Evolutionary conservation across 2,113 vertebrate species (phyloP).

Genomic region (Danionella cerebrum): DNA sequence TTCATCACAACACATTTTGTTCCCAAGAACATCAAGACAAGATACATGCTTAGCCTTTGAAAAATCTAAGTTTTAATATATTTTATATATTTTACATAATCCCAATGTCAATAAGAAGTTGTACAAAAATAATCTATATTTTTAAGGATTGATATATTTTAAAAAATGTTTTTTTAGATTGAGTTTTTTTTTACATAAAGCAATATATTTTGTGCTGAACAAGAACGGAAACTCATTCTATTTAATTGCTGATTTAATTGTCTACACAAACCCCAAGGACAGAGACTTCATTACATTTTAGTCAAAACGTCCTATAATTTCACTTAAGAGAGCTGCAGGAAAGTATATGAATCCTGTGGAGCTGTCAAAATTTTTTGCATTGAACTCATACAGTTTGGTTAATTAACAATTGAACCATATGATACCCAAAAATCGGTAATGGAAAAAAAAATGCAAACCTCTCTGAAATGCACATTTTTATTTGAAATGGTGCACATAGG

Average conservation of each 20-base stretch:
- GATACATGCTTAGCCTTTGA: constrained; percentile 44
- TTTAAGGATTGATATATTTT: too few relatives aligned
- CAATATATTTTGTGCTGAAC: constrained; percentile 26
- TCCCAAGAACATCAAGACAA: constrained; percentile 44
- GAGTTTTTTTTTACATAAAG: constrained; percentile 5
- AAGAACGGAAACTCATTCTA: constrained; percentile 27
- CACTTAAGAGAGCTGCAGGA: constrained; percentile 10
- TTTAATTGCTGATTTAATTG: background rate
- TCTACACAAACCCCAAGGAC: constrained; percentile 14
- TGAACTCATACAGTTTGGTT: background rate
- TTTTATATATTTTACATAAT: too few relatives aligned
- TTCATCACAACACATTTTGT: constrained; percentile 35
- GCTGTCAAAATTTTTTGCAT: background rate
- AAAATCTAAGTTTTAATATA: constrained; percentile 40
- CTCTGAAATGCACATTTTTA: too few relatives aligned
- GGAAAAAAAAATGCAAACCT: too few relatives aligned
- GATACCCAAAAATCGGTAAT: too few relatives aligned
- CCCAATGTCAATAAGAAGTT: too few relatives aligned
- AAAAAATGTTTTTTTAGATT: too few relatives aligned
- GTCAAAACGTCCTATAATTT: constrained; percentile 10
- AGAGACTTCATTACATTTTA: constrained; percentile 21
- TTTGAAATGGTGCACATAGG: too few relatives aligned
- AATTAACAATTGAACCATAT: too few relatives aligned
- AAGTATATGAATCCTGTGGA: background rate
- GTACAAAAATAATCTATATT: too few relatives aligned